phyloP scores from a whole-genome alignment of 2,888 invertebrate genomes.

The Hydroisotoma schaefferi region DNA sequence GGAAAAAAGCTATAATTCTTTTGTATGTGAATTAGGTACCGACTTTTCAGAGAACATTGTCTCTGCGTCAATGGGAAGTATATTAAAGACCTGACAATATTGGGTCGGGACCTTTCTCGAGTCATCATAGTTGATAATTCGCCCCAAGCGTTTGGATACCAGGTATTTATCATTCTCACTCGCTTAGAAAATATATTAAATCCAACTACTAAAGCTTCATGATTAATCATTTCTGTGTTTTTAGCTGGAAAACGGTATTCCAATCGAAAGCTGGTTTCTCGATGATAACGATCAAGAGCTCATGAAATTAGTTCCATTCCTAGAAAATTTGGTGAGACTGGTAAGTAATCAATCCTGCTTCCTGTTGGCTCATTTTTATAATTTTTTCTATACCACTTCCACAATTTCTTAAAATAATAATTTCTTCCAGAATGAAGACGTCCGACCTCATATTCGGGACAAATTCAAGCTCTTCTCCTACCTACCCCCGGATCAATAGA shows the following conservation, averaged over 20 bases:
- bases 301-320: conserved; percentile 84
- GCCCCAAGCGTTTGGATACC: conserved; percentile 89
- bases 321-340: conserved; percentile 77
- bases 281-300: conserved; percentile 85
- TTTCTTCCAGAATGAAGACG: conserved; percentile 78
- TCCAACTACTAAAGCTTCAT: not conserved
- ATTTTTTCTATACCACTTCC: not conserved
- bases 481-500: conserved; percentile 72
- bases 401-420: too few relatives aligned
- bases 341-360: conserved; percentile 56
- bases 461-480: conserved; percentile 86
- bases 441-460: conserved; percentile 84
- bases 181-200: not conserved
- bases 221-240: conserved; percentile 49
- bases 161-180: conserved; percentile 56
- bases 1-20: too few relatives aligned
- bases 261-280: conserved; percentile 95
- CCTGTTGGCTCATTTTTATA: not conserved
- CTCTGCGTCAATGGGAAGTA: conserved; percentile 93
- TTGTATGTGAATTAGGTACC: conserved; percentile 55
- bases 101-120: conserved; percentile 85
- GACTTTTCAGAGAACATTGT: conserved; percentile 92
- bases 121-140: conserved; percentile 85
- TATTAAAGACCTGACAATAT: conserved; percentile 88
- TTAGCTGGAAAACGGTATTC: conserved; percentile 90